Evolutionary conservation across 2,888 invertebrate species (phyloP).

Genomic region (Plagodis pulveraria): DNA sequence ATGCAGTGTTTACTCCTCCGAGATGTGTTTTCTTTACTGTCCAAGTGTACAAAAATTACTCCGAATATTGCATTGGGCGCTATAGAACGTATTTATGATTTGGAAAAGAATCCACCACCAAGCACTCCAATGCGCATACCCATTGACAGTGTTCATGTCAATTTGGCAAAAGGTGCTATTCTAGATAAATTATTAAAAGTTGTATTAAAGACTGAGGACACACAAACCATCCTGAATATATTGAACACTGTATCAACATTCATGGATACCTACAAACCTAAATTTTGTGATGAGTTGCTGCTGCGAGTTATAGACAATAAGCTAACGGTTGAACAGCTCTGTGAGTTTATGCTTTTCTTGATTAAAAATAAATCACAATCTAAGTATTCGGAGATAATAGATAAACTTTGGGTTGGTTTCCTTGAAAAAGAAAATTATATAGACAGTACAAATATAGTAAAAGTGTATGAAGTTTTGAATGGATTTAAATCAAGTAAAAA

Average conservation of each 20-base stretch:
- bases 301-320: constrained; percentile 85
- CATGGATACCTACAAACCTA: constrained; percentile 75
- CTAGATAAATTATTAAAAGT: constrained; percentile 75
- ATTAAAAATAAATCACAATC: constrained; percentile 72
- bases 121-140: constrained; percentile 42
- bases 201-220: constrained; percentile 76
- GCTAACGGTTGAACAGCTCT: constrained; percentile 84
- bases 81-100: constrained; percentile 75
- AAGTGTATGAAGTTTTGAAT: constrained; percentile 83
- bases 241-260: constrained; percentile 67
- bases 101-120: constrained; percentile 62
- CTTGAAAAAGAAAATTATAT: constrained; percentile 84
- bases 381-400: constrained; percentile 81
- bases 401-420: constrained; percentile 88
- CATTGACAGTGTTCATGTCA: constrained; percentile 56
- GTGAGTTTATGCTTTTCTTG: constrained; percentile 84
- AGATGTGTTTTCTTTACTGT: constrained; percentile 75
- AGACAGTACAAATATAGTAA: constrained; percentile 81
- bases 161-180: constrained; percentile 75
- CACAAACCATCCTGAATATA: constrained; percentile 74
- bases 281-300: constrained; percentile 86
- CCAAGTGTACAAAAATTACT: constrained; percentile 79
- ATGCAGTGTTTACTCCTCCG: constrained; percentile 70
- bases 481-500: constrained; percentile 85
- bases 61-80: constrained; percentile 80